These are phyloP conservation scores for Callorhinus ursinus DNA, from an alignment of 2,113 vertebrate species.

Conservation along the genomic window DNA sequence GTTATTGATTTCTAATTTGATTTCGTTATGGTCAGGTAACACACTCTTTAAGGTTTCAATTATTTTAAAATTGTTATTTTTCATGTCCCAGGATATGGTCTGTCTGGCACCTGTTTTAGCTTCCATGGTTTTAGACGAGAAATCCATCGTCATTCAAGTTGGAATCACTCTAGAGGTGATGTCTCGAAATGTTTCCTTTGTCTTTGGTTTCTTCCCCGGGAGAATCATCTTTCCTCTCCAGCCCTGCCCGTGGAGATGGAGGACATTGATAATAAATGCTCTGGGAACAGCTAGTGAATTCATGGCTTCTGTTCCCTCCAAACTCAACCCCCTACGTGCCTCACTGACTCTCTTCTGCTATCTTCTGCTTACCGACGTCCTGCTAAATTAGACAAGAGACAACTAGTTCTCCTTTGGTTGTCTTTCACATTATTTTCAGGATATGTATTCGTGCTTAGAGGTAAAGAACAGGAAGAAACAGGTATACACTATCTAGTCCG, in stretches of 20 bases:
- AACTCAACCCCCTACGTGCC: background rate
- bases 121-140: background rate
- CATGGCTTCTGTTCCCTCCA: background rate
- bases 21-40: background rate
- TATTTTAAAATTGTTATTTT: background rate
- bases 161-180: background rate
- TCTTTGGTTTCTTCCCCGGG: background rate
- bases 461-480: background rate
- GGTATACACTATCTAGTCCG: background rate
- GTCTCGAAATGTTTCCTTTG: background rate
- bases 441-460: background rate
- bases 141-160: background rate
- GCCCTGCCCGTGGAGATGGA: background rate
- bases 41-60: background rate
- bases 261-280: background rate
- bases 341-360: background rate
- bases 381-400: background rate
- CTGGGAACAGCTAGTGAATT: background rate
- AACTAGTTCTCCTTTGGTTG: background rate
- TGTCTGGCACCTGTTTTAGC: background rate
- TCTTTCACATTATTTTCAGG: background rate
- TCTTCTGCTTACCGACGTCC: background rate
- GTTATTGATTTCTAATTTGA: background rate
- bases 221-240: background rate
- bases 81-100: background rate